Conservation (phyloP, 2,113 vertebrate species). For the Meles meles region DNA sequence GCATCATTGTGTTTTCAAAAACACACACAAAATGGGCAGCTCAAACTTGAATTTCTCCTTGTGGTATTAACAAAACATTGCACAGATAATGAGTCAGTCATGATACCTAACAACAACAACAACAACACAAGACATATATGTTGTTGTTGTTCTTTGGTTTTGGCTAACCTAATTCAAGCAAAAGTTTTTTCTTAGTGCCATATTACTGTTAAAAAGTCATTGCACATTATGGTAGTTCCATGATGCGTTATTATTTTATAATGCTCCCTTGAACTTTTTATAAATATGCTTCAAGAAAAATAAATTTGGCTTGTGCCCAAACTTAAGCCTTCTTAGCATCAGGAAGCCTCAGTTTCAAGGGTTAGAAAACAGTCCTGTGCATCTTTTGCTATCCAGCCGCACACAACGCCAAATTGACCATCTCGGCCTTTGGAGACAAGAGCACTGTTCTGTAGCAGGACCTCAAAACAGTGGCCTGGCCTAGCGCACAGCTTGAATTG, state of each 20-base stretch:
- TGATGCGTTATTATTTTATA: not conserved
- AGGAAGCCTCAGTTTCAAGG: not conserved
- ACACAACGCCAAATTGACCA: not conserved
- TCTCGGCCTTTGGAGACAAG: conserved; percentile 41
- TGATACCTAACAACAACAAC: not conserved
- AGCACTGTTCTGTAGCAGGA: conserved; percentile 92
- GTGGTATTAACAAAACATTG: not conserved
- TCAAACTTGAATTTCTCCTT: not conserved
- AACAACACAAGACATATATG: not conserved
- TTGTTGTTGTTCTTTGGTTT: not conserved
- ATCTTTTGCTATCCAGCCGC: not conserved
- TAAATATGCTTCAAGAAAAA: not conserved
- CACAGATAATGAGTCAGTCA: not conserved
- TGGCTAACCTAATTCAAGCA: not conserved
- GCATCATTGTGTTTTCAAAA: not conserved
- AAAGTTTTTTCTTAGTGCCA: not conserved
- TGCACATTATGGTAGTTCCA: not conserved
- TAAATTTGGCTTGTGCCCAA: not conserved
- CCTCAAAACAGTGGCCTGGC: conserved; percentile 92
- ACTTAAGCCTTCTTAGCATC: not conserved
- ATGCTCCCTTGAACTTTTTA: not conserved
- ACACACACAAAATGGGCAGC: not conserved
- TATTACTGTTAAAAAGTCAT: not conserved
- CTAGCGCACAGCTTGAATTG: conserved; percentile 96
- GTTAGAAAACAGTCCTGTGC: not conserved